Evolutionary conservation across 2,888 invertebrate genomes (phyloP), one percentile per base, ranked within the genome.

Genomic region (Andrena fulva): DNA sequence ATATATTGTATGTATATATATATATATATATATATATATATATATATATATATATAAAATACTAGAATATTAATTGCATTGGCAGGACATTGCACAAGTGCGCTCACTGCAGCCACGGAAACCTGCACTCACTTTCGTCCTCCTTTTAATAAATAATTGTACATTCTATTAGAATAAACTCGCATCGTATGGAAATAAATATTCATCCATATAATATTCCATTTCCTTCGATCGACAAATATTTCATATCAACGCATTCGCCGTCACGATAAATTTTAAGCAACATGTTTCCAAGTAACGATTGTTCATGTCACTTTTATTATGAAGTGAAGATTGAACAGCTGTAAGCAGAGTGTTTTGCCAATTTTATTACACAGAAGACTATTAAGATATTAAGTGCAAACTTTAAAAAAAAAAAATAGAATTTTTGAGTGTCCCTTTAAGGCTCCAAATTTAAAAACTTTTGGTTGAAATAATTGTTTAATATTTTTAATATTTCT

Each of bases 41-140:
- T 27, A 31, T 81, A 62, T 69, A 66, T 52, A 29, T 77, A 78
- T 81, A 90, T 50, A 27, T 78, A 78, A 80, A 90, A 83, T 86
- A 88, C 85, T 86, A 77, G 83, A 77, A 82, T 85, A 75, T 84
- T 77, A 83, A 91, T 92, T 92, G 91, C 91, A 90, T 92, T 92
- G 90, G 89, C 90, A 91, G 91, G 90, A 91, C 90, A 92, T 92
- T 91, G 91, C 92, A 91, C 91, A 76, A 82, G 85, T 90, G 87
- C 84, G 80, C 80, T 80, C 70, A 77, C 86, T 88, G 78, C 68
- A 82, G 66, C 81, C 85, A 85, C 85, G 85, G 72, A 87, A 84
- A 85, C 76, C 68, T 64, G 83, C 78, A 80, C 77, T 77, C 35
- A 29, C 63, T 56, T 68, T 74, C 64, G 52, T 78, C 62, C 63